A percentile compares a stretch with the other conserved stretches of the same genome.
Conservation (phyloP, 1,140 invertebrate genomes). For the Zophobas atratus region DNA sequence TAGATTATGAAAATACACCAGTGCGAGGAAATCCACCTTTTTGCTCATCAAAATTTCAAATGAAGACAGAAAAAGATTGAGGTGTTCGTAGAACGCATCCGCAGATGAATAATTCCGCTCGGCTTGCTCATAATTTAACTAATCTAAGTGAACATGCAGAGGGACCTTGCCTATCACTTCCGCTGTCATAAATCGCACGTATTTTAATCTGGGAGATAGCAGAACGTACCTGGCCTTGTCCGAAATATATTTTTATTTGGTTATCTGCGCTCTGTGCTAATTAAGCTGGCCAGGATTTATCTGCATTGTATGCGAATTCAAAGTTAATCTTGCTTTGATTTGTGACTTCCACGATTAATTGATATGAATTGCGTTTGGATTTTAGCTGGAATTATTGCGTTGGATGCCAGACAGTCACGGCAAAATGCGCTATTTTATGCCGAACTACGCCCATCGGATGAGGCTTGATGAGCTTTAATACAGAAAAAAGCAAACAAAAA, state of each 20-base stretch:
- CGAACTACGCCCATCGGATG: background rate
- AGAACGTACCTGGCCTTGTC: slow-evolving; percentile 13
- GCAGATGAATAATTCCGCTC: slow-evolving; percentile 17
- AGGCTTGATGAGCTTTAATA: too few relatives aligned
- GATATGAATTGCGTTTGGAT: slow-evolving; percentile 47
- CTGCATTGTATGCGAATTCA: slow-evolving; percentile 49
- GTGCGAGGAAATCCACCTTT: background rate
- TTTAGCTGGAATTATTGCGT: slow-evolving; percentile 32
- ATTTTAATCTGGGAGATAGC: slow-evolving; percentile 43
- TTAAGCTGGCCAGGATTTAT: slow-evolving; percentile 47
- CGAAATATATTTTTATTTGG: slow-evolving; percentile 42
- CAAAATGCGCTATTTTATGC: slow-evolving; percentile 33
- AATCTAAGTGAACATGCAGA: slow-evolving; percentile 31
- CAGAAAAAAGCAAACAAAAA: too few relatives aligned
- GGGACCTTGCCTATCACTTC: slow-evolving; percentile 33
- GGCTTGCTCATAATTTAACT: slow-evolving; percentile 24
- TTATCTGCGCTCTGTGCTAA: slow-evolving; percentile 41
- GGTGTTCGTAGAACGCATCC: background rate
- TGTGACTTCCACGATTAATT: slow-evolving; percentile 49
- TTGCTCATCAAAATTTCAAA: slow-evolving; percentile 20
- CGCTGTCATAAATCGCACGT: slow-evolving; percentile 44
- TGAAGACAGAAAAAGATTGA: slow-evolving; percentile 4
- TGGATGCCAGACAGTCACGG: slow-evolving; percentile 20
- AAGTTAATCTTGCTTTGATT: slow-evolving; percentile 49
- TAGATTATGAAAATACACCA: slow-evolving; percentile 12